Conservation (phyloP, 2,113 vertebrate species). For the Origma solitaria region DNA sequence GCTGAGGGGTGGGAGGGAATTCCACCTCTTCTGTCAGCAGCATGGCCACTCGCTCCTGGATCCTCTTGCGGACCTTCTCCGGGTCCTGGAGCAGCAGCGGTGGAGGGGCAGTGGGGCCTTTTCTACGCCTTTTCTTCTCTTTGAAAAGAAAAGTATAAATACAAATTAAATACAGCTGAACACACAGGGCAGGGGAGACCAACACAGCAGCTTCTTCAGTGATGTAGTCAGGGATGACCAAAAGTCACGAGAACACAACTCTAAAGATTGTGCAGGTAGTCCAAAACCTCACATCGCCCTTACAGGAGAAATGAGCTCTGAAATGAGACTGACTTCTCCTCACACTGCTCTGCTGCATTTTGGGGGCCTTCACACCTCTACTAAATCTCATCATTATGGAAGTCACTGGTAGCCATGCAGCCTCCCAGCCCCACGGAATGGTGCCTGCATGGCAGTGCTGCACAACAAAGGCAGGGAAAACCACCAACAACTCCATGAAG, state of each 20-base stretch:
- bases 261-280: background rate
- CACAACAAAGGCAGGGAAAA: background rate
- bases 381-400: background rate
- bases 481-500: background rate
- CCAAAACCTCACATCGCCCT: background rate
- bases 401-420: background rate
- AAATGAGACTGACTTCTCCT: background rate
- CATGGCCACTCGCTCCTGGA: constrained; percentile 79
- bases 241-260: background rate
- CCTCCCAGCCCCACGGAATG: background rate
- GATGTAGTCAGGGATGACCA: background rate
- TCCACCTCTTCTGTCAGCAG: constrained; percentile 71
- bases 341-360: background rate
- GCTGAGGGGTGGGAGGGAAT: constrained; percentile 73
- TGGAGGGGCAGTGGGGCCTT: constrained; percentile 59
- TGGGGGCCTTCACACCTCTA: background rate
- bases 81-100: constrained; percentile 83
- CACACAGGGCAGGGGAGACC: background rate
- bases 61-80: constrained; percentile 57
- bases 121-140: constrained; percentile 77
- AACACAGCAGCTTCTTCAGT: background rate
- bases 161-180: background rate
- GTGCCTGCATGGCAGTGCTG: background rate
- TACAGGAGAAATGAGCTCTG: background rate
- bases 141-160: background rate